phyloP scores from a whole-genome alignment of 2,888 invertebrate species.

The Eupithecia pulchellata region DNA sequence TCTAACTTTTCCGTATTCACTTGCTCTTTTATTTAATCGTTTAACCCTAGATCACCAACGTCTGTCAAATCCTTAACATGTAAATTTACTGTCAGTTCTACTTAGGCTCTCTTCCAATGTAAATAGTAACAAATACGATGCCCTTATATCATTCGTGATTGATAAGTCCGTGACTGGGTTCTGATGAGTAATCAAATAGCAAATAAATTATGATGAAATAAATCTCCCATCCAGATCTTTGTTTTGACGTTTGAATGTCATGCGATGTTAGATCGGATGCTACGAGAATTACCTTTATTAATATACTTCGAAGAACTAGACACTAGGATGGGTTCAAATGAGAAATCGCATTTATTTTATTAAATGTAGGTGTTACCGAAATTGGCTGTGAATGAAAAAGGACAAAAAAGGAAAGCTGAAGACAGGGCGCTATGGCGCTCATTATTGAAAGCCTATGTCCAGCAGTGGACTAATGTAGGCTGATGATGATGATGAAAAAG shows the following conservation, averaged over 20 bases:
- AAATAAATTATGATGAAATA: constrained; percentile 35
- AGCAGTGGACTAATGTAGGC: no score
- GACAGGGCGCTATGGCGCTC: no score
- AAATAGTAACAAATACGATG: constrained; percentile 31
- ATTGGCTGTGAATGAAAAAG: background rate
- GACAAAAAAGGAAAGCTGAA: no score
- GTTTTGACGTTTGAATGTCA: constrained; percentile 46
- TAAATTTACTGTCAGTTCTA: background rate
- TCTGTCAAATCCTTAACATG: constrained; percentile 2
- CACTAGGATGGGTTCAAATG: background rate
- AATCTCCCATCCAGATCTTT: constrained; percentile 35
- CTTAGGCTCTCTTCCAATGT: constrained; percentile 3
- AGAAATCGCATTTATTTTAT: background rate
- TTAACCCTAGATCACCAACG: background rate
- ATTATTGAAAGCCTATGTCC: no score
- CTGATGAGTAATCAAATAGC: constrained; percentile 41
- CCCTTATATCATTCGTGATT: constrained; percentile 38
- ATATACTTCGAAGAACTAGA: background rate
- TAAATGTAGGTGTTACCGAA: background rate
- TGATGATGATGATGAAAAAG: no score
- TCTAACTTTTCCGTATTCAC: background rate
- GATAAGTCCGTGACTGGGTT: constrained; percentile 37
- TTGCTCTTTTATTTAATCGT: background rate
- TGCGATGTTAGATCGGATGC: constrained; percentile 30
- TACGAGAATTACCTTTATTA: background rate